A percentile compares a stretch with the other conserved stretches of the same genome.
Evolutionary conservation across 2,113 vertebrate genomes (phyloP).

Genomic region (Neotoma lepida): DNA sequence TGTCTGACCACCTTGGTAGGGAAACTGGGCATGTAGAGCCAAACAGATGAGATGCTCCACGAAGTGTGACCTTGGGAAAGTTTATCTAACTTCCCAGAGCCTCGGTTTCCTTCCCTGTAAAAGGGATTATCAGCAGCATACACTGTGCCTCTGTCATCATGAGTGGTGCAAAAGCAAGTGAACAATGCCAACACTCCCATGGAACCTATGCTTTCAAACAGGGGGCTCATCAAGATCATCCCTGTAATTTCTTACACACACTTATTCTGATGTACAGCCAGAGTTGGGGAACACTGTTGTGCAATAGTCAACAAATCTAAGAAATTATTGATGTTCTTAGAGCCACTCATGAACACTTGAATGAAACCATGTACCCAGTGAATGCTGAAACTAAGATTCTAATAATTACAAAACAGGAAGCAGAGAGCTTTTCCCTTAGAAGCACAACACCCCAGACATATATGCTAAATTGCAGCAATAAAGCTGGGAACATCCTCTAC

Average conservation of each 20-base stretch:
- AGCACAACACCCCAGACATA: constrained; percentile 35
- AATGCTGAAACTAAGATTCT: constrained; percentile 12
- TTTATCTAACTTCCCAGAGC: not conserved
- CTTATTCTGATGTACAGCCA: not conserved
- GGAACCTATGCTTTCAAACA: not conserved
- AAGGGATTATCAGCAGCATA: not conserved
- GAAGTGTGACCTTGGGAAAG: not conserved
- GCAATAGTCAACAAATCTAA: not conserved
- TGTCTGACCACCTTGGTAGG: not conserved
- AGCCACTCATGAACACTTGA: not conserved
- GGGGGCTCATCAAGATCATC: not conserved
- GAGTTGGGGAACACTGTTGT: not conserved
- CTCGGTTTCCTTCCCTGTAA: not conserved
- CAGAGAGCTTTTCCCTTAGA: not conserved
- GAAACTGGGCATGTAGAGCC: not conserved
- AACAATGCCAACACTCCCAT: not conserved
- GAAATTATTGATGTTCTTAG: not conserved
- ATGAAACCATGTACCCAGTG: not conserved
- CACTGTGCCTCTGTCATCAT: not conserved
- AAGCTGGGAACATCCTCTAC: not conserved
- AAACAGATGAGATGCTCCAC: not conserved
- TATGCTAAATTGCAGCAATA: constrained; percentile 61
- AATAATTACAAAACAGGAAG: constrained; percentile 43
- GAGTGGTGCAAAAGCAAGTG: not conserved
- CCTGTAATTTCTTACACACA: not conserved